These are phyloP conservation scores for Tigriopus californicus DNA, from an alignment of 2,888 invertebrate genomes.

Conservation along the genomic window DNA sequence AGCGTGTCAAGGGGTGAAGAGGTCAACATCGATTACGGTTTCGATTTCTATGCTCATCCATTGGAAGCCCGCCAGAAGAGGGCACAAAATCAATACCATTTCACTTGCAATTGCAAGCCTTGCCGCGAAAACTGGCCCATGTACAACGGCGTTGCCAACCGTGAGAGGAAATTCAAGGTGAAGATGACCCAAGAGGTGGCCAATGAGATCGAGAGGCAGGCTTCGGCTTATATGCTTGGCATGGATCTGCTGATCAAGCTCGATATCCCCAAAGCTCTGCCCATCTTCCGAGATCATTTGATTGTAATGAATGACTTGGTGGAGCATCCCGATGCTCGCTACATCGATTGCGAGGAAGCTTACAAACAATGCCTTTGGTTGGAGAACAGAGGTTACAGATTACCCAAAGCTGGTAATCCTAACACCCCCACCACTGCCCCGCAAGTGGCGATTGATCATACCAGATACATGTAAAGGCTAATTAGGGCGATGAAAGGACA, in stretches of 20 bases:
- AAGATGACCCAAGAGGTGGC: conserved; percentile 1
- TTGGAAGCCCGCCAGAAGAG: neutral
- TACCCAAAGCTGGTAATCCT: neutral
- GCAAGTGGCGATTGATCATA: neutral
- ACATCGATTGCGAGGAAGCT: conserved; percentile 13
- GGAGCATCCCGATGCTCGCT: conserved; percentile 8
- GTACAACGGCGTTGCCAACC: neutral
- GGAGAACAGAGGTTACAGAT: conserved; percentile 3
- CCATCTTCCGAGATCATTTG: neutral
- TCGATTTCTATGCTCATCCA: conserved; percentile 7
- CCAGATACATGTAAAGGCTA: no score
- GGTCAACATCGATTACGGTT: conserved; percentile 14
- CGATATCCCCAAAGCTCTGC: conserved; percentile 6
- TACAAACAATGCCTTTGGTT: conserved; percentile 14
- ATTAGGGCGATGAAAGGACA: no score
- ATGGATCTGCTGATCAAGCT: conserved; percentile 7
- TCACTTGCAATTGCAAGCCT: conserved; percentile 3
- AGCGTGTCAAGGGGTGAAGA: conserved; percentile 1
- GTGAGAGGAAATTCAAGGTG: neutral
- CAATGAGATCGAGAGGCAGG: conserved; percentile 2
- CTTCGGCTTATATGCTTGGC: neutral
- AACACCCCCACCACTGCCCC: neutral
- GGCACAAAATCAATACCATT: conserved; percentile 2
- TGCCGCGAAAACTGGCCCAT: conserved; percentile 6
- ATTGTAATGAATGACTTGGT: conserved; percentile 1